A percentile compares a stretch with the other conserved stretches of the same genome.
phyloP scores from a whole-genome alignment of 2,888 invertebrate species.

The Eupeodes latifasciatus region DNA sequence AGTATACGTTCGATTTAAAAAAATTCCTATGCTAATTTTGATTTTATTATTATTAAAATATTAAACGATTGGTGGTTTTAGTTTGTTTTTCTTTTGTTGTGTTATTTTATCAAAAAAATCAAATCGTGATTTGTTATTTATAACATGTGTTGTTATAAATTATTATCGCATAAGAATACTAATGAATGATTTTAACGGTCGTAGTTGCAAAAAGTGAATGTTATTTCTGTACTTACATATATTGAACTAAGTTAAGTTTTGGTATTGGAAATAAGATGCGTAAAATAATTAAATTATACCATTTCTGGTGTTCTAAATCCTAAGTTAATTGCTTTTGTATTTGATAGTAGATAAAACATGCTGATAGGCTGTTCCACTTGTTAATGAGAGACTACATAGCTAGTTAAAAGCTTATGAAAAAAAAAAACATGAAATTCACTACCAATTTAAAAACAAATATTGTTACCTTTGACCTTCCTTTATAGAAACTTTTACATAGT shows the following conservation, averaged over 20 bases:
- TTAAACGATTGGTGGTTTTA: background rate
- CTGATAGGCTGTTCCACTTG: no score
- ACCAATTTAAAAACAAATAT: no score
- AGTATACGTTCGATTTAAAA: background rate
- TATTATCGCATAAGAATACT: constrained; percentile 13
- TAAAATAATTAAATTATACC: no score
- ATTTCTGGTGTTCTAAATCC: no score
- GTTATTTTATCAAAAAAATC: background rate
- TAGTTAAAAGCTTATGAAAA: no score
- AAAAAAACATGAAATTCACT: no score
- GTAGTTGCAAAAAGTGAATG: background rate
- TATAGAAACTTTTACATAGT: no score
- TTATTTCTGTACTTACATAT: background rate
- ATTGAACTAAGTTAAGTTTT: background rate
- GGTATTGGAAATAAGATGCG: background rate
- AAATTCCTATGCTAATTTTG: constrained; percentile 28
- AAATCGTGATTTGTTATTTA: constrained; percentile 14
- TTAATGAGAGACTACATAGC: no score
- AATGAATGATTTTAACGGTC: constrained; percentile 15
- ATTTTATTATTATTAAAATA: background rate
- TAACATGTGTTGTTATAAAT: background rate
- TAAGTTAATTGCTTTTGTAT: no score
- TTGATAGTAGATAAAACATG: no score
- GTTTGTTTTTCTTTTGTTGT: background rate
- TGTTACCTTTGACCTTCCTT: no score